Evolutionary conservation across 2,113 vertebrate species (phyloP).

Genomic region (Pluvialis apricaria): DNA sequence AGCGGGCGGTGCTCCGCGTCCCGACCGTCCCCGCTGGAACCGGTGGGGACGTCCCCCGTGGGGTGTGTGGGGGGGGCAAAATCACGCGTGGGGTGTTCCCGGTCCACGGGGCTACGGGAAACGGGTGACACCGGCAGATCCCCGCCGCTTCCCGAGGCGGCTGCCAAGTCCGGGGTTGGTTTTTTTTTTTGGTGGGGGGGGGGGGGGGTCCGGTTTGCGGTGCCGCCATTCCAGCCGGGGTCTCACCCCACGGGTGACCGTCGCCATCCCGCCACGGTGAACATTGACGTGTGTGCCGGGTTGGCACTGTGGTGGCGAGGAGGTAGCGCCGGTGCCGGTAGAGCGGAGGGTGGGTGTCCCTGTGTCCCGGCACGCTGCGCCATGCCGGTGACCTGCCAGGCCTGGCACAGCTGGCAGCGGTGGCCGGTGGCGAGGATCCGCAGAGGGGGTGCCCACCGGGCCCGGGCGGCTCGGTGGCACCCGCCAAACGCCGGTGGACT

Average conservation of each 20-base stretch:
- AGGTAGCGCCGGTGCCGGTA: not conserved
- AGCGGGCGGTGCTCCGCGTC: no score
- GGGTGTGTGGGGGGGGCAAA: not conserved
- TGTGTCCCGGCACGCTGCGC: not conserved
- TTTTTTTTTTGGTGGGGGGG: no score
- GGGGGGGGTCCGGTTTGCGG: not conserved
- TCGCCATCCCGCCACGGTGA: not conserved
- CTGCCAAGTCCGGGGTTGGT: not conserved
- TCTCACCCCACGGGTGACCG: not conserved
- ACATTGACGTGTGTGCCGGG: not conserved
- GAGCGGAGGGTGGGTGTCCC: not conserved
- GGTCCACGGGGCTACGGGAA: not conserved
- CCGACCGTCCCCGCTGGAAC: not conserved
- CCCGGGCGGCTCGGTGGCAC: not conserved
- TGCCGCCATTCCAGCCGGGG: not conserved
- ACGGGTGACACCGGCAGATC: not conserved
- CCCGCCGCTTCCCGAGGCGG: no score
- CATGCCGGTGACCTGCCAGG: not conserved
- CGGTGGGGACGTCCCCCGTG: not conserved
- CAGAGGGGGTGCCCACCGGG: not conserved
- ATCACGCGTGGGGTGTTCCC: not conserved
- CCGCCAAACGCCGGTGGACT: not conserved
- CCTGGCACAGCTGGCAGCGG: not conserved
- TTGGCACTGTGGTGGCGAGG: not conserved
- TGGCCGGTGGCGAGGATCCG: not conserved